phyloP scores from a whole-genome alignment of 2,113 vertebrate genomes.

The Triplophysa siluroides region DNA sequence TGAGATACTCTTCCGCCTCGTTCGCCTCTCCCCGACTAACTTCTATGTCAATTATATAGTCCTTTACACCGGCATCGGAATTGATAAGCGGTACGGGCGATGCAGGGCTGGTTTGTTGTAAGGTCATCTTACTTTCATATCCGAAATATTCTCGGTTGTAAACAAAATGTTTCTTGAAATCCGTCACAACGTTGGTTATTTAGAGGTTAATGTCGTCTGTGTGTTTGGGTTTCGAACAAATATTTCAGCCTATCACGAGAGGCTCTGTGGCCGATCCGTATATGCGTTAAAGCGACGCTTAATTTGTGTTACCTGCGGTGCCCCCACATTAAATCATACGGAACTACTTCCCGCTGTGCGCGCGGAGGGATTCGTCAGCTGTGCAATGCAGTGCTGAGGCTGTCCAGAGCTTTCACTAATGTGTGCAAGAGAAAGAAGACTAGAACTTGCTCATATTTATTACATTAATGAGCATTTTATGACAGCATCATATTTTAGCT shows the following conservation, averaged over 20 bases:
- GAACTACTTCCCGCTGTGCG: slow-evolving; percentile 74
- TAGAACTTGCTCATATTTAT: slow-evolving; percentile 43
- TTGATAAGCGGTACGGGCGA: not conserved
- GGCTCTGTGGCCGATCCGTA: not conserved
- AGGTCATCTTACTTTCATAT: not conserved
- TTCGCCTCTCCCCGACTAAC: slow-evolving; percentile 60
- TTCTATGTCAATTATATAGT: slow-evolving; percentile 60
- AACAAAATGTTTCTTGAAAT: not conserved
- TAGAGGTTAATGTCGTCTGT: not conserved
- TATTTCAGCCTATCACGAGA: not conserved
- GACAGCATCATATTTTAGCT: not conserved
- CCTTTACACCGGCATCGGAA: slow-evolving; percentile 10
- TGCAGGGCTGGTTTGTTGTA: not conserved
- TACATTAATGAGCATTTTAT: not conserved
- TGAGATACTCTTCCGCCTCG: slow-evolving; percentile 51
- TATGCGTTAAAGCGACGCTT: not conserved
- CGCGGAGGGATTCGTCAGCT: slow-evolving; percentile 74
- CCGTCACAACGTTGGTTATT: not conserved
- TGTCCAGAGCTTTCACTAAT: slow-evolving; percentile 74
- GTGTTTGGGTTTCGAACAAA: not conserved
- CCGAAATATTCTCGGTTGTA: not conserved
- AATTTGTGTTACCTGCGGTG: slow-evolving; percentile 46
- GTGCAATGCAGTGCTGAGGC: slow-evolving; percentile 72
- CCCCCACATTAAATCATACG: slow-evolving; percentile 52
- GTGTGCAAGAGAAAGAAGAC: slow-evolving; percentile 62